A percentile compares a stretch with the other conserved stretches of the same genome.
These are phyloP conservation scores for Sterna hirundo DNA, from an alignment of 2,113 vertebrate species.

Conservation along the genomic window DNA sequence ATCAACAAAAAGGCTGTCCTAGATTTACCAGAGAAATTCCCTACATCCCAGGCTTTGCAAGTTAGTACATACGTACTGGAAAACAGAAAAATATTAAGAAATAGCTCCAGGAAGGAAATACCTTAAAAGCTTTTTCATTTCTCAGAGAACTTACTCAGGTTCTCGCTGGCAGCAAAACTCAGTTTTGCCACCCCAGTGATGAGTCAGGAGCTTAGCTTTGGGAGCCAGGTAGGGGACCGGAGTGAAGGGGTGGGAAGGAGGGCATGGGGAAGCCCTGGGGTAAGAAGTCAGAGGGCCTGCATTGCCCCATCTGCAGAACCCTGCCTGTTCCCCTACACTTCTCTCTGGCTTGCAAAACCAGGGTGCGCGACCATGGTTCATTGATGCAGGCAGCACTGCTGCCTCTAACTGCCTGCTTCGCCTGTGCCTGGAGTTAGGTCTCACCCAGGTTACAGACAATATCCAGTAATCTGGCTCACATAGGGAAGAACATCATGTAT, in stretches of 20 bases:
- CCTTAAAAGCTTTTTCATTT: not conserved
- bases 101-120: not conserved
- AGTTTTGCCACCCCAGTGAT: not conserved
- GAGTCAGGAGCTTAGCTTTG: not conserved
- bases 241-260: not conserved
- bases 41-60: not conserved
- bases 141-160: not conserved
- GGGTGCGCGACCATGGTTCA: fast-evolving
- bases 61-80: not conserved
- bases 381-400: not conserved
- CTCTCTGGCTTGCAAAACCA: not conserved
- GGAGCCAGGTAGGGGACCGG: not conserved
- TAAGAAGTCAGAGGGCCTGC: not conserved
- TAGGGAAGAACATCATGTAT: not conserved
- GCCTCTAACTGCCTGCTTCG: not conserved
- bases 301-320: not conserved
- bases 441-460: too few species aligned
- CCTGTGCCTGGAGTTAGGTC: not conserved
- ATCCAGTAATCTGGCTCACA: not conserved
- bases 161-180: not conserved
- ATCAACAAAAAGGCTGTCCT: not conserved
- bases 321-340: not conserved
- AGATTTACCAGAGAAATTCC: not conserved
- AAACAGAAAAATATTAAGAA: not conserved
- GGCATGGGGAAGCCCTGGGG: not conserved